Evolutionary conservation across 2,888 invertebrate species (phyloP), one percentile per base, ranked within the genome.

Genomic region (Agrochola lychnidis): DNA sequence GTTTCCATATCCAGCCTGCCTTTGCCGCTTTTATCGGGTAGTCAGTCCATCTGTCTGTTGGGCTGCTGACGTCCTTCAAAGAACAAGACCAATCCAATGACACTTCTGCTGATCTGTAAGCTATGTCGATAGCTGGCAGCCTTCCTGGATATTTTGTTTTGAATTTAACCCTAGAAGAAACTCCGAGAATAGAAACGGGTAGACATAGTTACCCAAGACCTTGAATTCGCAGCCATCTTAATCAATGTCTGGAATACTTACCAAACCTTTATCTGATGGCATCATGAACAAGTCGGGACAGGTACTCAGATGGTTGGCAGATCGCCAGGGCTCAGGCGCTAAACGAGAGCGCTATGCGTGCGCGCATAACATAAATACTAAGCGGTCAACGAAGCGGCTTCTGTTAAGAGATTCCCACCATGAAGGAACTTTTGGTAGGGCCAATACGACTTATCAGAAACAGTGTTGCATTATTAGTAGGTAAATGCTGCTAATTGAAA

Each of bases 241-340:
- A 84, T 69, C 66, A 85, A 72, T n/a, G 56, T 56, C 51, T 40
- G 2, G 25, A 63, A 19, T 56, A 59, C 19, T 68, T n/a, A 74
- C 25, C 22, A 42, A 40, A 14, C 4, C 12, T 1, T 5, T 62
- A 67, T 59, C 67, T 36, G 66, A 82, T 53, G n/a, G 53, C 36
- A 22, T 63, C 57, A n/a, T 36, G 59, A 70, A 70, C 71, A 74
- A 82, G 83, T 85, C 78, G 51, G 36, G 59, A 72, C 83, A 72
- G 73, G 82, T 71, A 77, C 53, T 12, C 25, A 22, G 51, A 40
- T n/a, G 68, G 25, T 53, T 83, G 83, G 83, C 86, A 70, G 62
- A 36, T 2, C 10, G 83, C 83, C 83, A 83, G 71, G 36, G 48
- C 68, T 16, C 72, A 76, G 81, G 76, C 85, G 78, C 71, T 70